phyloP scores from a whole-genome alignment of 2,797 vertebrate species.

The Peromyscus nudipes region DNA sequence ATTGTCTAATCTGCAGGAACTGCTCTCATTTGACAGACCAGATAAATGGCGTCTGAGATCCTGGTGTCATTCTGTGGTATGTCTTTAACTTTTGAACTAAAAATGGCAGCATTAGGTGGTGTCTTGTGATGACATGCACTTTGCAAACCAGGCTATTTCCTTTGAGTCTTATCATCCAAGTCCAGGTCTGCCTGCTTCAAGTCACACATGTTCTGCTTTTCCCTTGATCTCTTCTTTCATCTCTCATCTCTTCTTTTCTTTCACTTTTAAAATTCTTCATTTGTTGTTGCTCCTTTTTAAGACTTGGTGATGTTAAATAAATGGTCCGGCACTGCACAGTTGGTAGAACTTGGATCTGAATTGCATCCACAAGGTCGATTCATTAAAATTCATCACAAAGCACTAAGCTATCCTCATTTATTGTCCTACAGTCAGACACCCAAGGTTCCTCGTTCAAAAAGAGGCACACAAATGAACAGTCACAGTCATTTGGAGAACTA shows the following conservation, averaged over 20 bases:
- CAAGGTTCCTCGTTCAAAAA: background rate
- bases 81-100: conserved; percentile 46
- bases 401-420: background rate
- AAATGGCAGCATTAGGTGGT: background rate
- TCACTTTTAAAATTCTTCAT: background rate
- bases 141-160: conserved; percentile 53
- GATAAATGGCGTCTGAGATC: background rate
- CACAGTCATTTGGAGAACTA: background rate
- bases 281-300: conserved; percentile 14
- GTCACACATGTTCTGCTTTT: no score
- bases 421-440: background rate
- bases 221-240: background rate
- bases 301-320: background rate
- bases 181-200: background rate
- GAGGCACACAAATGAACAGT: background rate
- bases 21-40: background rate
- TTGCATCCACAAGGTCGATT: background rate
- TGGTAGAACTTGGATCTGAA: background rate
- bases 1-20: background rate
- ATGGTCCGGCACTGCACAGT: background rate
- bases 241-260: background rate
- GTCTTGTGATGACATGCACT: conserved; percentile 52
- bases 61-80: background rate
- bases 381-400: background rate
- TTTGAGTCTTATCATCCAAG: background rate